Percentiles rank a stretch among this genome's conserved stretches.
Conservation (phyloP, 2,797 vertebrate genomes). For the Synanceia verrucosa region DNA sequence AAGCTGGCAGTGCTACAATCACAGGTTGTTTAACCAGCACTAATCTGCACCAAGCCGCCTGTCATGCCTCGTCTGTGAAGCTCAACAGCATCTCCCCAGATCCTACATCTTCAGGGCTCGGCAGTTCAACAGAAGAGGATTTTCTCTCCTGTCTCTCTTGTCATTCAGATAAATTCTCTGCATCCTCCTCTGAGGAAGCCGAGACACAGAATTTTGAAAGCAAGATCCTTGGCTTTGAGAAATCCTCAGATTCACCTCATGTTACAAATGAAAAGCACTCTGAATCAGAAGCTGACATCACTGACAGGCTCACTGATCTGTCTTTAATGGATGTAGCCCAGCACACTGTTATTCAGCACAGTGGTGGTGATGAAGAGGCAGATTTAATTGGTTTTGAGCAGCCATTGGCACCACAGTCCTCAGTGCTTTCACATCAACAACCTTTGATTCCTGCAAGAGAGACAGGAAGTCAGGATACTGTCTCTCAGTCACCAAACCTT, state of each 20-base stretch:
- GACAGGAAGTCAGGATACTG: background rate
- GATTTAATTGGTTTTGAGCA: background rate
- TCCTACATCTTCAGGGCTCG: constrained; percentile 64
- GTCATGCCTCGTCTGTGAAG: constrained; percentile 2
- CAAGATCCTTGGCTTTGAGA: constrained; percentile 19
- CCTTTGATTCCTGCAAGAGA: background rate
- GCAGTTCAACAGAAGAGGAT: constrained; percentile 71
- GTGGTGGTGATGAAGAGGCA: background rate
- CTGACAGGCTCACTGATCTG: constrained; percentile 25
- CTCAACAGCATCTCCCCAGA: constrained; percentile 54
- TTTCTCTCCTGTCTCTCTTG: constrained; percentile 66
- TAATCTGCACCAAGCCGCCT: constrained; percentile 8
- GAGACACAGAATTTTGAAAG: constrained; percentile 44
- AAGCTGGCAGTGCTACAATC: constrained; percentile 26
- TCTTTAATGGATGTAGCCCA: constrained; percentile 14
- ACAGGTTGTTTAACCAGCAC: constrained; percentile 15
- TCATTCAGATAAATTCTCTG: constrained; percentile 65
- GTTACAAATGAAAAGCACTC: background rate
- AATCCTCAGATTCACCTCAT: background rate
- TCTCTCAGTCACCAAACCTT: background rate
- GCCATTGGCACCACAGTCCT: background rate
- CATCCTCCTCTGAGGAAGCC: constrained; percentile 54
- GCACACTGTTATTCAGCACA: constrained; percentile 15
- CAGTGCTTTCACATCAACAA: background rate
- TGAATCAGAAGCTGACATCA: constrained; percentile 18